These are phyloP conservation scores for Nasua narica DNA, from an alignment of 2,797 vertebrate genomes.

Conservation along the genomic window DNA sequence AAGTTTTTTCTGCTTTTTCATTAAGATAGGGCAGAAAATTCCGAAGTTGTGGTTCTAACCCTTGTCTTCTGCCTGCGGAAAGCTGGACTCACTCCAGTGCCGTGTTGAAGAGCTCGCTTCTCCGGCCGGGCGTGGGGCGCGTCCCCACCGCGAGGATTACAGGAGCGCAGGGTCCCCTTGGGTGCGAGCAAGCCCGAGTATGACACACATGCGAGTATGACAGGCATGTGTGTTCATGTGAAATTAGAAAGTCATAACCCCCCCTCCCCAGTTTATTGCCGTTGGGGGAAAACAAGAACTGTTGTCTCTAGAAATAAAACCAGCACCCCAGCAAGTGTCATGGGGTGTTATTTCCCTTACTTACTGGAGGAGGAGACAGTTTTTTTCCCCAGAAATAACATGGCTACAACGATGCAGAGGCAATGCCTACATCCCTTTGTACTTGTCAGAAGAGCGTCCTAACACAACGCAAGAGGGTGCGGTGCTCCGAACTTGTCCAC, in stretches of 20 bases:
- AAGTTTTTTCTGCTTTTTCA: not conserved
- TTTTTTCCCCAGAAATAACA: not conserved
- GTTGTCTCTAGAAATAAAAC: not conserved
- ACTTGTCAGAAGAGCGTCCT: not conserved
- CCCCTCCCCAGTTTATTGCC: not conserved
- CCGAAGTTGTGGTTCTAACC: not conserved
- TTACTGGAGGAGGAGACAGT: not conserved
- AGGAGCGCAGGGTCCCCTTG: not conserved
- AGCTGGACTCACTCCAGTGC: not conserved
- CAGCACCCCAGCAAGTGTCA: accelerated
- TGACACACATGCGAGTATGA: not conserved
- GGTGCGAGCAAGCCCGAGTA: not conserved
- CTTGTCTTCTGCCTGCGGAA: not conserved
- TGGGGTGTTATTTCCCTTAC: not conserved
- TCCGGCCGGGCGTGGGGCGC: not conserved
- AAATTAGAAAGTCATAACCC: too few relatives aligned
- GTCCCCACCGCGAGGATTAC: not conserved
- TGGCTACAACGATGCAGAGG: not conserved
- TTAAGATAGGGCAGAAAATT: not conserved
- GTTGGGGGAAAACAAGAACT: not conserved
- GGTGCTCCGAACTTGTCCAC: not conserved
- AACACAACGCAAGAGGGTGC: too few relatives aligned
- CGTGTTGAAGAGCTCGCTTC: not conserved
- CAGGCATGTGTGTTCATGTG: too few relatives aligned
- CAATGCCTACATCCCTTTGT: not conserved